Evolutionary conservation across 2,113 vertebrate genomes (phyloP).

Genomic region (Macrotis lagotis): DNA sequence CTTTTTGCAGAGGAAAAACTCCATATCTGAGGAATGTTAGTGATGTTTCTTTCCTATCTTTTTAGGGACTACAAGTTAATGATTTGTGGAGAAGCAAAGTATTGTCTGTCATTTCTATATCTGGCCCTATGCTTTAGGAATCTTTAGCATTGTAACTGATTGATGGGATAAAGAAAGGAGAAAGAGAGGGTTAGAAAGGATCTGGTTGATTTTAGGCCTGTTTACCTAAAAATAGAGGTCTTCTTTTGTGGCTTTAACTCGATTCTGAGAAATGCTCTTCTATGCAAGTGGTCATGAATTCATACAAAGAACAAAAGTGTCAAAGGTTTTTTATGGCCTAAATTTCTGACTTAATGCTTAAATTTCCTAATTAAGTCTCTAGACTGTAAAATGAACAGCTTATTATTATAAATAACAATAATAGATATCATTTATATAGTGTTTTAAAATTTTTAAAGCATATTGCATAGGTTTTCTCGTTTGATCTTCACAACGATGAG

Average conservation of each 20-base stretch:
- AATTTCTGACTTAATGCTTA: neutral
- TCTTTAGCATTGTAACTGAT: neutral
- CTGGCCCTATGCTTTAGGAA: neutral
- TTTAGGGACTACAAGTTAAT: neutral
- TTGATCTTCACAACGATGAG: neutral
- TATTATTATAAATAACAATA: neutral
- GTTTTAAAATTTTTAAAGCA: neutral
- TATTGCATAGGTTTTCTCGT: neutral
- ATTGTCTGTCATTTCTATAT: neutral
- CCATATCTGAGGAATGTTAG: neutral
- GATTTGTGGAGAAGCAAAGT: neutral
- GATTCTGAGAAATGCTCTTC: neutral
- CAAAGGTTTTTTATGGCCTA: neutral
- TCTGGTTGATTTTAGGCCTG: neutral
- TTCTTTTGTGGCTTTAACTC: neutral
- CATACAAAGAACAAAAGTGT: neutral
- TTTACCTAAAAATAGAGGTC: neutral
- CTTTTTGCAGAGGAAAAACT: neutral
- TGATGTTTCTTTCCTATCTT: neutral
- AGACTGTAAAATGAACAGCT: neutral
- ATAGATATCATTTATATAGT: neutral
- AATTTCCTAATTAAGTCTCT: neutral
- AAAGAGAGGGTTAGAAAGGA: neutral
- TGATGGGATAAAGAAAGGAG: neutral
- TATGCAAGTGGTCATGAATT: neutral